Conservation (phyloP, 2,797 vertebrate species). For the Catostomus latipinnis region DNA sequence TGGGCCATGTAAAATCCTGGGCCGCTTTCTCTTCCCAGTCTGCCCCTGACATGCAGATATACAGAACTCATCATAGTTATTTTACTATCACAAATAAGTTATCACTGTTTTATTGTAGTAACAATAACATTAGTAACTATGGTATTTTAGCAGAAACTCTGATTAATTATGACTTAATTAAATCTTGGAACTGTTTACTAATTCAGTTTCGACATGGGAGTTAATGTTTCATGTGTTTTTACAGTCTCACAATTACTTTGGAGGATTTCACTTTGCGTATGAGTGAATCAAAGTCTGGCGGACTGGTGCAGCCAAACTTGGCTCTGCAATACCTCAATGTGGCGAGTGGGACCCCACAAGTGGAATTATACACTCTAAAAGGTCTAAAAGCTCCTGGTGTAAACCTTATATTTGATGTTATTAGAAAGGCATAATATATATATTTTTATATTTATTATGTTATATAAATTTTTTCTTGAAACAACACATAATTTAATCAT, state of each 20-base stretch:
- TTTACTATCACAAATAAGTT: no score
- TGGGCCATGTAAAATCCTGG: no score
- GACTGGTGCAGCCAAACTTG: conserved; percentile 71
- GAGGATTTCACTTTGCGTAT: conserved; percentile 62
- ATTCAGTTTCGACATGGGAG: no score
- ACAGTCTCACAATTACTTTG: conserved; percentile 66
- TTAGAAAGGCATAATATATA: neutral
- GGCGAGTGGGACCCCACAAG: conserved; percentile 20
- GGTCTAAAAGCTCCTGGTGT: conserved; percentile 42
- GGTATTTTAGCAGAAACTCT: neutral
- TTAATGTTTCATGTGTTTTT: conserved; percentile 5
- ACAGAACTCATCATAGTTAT: no score
- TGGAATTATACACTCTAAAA: conserved; percentile 63
- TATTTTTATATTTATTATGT: no score
- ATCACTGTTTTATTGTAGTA: neutral
- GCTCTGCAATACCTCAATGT: conserved; percentile 61
- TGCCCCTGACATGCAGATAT: no score
- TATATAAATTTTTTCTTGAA: no score
- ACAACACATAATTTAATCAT: no score
- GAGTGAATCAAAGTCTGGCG: conserved; percentile 5
- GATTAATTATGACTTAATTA: neutral
- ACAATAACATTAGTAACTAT: neutral
- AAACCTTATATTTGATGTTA: neutral
- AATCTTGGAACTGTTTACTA: neutral
- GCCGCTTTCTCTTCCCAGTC: no score